Evolutionary conservation across 2,888 invertebrate genomes (phyloP).

Genomic region (Zaprionus obscuricornis): DNA sequence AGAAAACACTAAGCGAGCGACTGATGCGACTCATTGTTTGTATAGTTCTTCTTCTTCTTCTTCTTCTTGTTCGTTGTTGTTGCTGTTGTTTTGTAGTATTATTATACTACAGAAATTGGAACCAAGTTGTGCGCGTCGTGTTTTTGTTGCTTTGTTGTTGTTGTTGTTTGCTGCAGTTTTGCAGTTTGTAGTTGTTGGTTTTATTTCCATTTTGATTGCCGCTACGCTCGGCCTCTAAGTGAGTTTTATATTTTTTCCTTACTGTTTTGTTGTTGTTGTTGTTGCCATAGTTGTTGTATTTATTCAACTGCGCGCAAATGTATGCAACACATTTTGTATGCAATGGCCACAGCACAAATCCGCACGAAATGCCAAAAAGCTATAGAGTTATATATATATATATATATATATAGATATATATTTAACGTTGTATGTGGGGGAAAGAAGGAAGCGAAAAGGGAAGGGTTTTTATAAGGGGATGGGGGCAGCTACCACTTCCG

Average conservation of each 20-base stretch:
- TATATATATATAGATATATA: too few species aligned
- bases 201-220: constrained; percentile 73
- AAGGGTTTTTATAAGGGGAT: not conserved
- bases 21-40: constrained; percentile 21
- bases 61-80: too few species aligned
- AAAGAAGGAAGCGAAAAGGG: not conserved
- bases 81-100: constrained; percentile 21
- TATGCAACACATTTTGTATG: constrained; percentile 78
- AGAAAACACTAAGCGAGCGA: not conserved
- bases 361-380: constrained; percentile 54
- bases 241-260: constrained; percentile 35
- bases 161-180: constrained; percentile 31
- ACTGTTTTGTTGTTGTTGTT: constrained; percentile 12
- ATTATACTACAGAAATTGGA: constrained; percentile 25
- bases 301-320: constrained; percentile 57
- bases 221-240: constrained; percentile 36
- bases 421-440: too few species aligned
- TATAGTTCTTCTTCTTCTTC: too few species aligned
- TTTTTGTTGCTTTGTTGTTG: too few species aligned
- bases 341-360: constrained; percentile 70
- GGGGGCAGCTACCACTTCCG: constrained; percentile 67
- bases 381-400: constrained; percentile 1
- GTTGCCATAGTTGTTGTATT: not conserved
- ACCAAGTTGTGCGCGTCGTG: constrained; percentile 4
- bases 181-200: constrained; percentile 12